Evolutionary conservation across 2,888 invertebrate genomes (phyloP).

Genomic region (Perizoma affinitatum): DNA sequence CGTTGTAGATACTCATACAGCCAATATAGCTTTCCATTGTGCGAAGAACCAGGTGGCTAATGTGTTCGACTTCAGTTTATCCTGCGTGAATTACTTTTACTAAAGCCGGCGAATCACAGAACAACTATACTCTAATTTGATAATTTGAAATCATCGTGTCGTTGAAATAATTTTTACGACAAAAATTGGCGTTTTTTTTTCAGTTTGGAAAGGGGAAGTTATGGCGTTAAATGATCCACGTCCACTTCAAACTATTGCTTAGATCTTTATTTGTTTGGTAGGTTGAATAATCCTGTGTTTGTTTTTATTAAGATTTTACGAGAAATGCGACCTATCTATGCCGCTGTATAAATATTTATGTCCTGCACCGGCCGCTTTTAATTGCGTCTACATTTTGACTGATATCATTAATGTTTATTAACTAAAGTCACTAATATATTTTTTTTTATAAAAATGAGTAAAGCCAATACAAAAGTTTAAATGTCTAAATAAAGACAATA

Average conservation of each 20-base stretch:
- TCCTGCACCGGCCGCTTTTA: too few species aligned
- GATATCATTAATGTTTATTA: too few species aligned
- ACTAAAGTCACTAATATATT: too few species aligned
- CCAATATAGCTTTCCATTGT: slow-evolving; percentile 63
- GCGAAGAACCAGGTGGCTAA: slow-evolving; percentile 47
- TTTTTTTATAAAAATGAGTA: too few species aligned
- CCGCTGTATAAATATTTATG: too few species aligned
- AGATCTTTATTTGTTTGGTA: too few species aligned
- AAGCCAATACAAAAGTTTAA: too few species aligned
- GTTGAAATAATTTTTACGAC: slow-evolving; percentile 23
- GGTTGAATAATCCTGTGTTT: too few species aligned
- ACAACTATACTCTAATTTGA: slow-evolving; percentile 14
- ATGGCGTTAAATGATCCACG: slow-evolving; percentile 27
- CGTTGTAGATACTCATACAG: slow-evolving; percentile 88
- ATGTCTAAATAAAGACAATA: too few species aligned
- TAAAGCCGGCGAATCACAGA: slow-evolving; percentile 36
- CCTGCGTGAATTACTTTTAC: slow-evolving; percentile 40
- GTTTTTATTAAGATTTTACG: too few species aligned
- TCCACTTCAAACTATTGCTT: slow-evolving; percentile 30
- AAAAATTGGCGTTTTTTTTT: not conserved
- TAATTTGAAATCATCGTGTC: slow-evolving; percentile 39
- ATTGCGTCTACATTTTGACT: too few species aligned
- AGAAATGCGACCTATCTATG: too few species aligned
- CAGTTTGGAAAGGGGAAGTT: slow-evolving; percentile 7
- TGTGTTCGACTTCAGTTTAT: slow-evolving; percentile 27